Conservation (phyloP, 2,797 vertebrate genomes). For the Notolabrus celidotus region DNA sequence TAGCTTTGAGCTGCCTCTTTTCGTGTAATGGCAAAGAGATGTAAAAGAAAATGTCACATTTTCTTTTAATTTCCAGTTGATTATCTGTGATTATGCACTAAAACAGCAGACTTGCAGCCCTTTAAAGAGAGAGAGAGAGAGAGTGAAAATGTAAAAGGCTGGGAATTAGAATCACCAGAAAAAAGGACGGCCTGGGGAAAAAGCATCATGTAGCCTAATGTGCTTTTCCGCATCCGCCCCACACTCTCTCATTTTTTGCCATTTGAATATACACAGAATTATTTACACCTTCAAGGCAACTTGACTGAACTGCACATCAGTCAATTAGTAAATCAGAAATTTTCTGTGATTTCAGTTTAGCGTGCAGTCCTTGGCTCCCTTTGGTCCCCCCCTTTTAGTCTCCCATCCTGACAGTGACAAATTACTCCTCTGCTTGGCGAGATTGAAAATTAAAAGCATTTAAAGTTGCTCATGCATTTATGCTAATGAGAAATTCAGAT, state of each 20-base stretch:
- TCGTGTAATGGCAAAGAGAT: slow-evolving; percentile 50
- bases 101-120: slow-evolving; percentile 71
- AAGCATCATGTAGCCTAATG: slow-evolving; percentile 70
- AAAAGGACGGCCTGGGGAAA: slow-evolving; percentile 85
- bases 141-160: slow-evolving; percentile 68
- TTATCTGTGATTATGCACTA: slow-evolving; percentile 79
- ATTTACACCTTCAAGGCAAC: slow-evolving; percentile 99
- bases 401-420: slow-evolving; percentile 99
- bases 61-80: slow-evolving; percentile 83
- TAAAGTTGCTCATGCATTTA: slow-evolving; percentile 99
- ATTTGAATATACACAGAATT: slow-evolving; percentile 89
- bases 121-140: slow-evolving; percentile 62
- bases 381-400: slow-evolving; percentile 90
- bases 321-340: slow-evolving; percentile 99
- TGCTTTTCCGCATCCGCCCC: slow-evolving; percentile 84
- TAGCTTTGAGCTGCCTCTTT: slow-evolving; percentile 62
- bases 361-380: slow-evolving; percentile 92
- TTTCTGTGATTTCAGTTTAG: slow-evolving; percentile 99
- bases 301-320: slow-evolving; percentile 97
- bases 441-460: slow-evolving; percentile 99
- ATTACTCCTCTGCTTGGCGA: slow-evolving; percentile 99
- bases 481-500: slow-evolving; percentile 99
- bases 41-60: slow-evolving; percentile 66
- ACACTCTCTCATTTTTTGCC: slow-evolving; percentile 69
- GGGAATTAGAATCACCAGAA: slow-evolving; percentile 78